A percentile compares a stretch with the other conserved stretches of the same genome.
These are phyloP conservation scores for Camptogramma bilineatum DNA, from an alignment of 2,888 invertebrate genomes.

Conservation along the genomic window DNA sequence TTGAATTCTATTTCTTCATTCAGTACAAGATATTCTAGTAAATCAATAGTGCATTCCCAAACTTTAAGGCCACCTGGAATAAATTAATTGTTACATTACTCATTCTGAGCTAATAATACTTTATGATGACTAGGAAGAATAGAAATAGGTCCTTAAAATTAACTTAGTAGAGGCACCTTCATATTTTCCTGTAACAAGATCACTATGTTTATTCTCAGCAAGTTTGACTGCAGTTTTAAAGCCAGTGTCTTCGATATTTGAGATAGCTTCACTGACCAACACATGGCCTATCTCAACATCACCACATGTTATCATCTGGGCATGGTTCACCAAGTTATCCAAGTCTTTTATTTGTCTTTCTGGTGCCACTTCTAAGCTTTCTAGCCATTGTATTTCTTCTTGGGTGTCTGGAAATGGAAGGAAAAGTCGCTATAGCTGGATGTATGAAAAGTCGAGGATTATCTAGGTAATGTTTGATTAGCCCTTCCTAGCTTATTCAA, in stretches of 20 bases:
- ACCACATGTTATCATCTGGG: constrained; percentile 74
- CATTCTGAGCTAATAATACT: neutral
- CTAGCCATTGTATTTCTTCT: constrained; percentile 60
- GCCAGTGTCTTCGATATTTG: constrained; percentile 58
- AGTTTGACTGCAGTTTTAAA: constrained; percentile 71
- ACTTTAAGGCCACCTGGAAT: constrained; percentile 94
- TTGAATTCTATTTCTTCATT: constrained; percentile 64
- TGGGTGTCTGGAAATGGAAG: constrained; percentile 19
- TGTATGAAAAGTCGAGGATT: too few relatives aligned
- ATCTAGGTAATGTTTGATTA: too few relatives aligned
- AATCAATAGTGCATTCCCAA: constrained; percentile 97
- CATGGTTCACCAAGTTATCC: constrained; percentile 62
- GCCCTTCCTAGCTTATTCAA: too few relatives aligned
- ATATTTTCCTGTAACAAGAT: constrained; percentile 90
- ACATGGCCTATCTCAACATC: constrained; percentile 81
- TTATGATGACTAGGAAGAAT: neutral
- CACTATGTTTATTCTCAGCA: constrained; percentile 89
- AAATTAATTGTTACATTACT: neutral
- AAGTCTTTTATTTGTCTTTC: constrained; percentile 59
- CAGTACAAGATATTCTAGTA: constrained; percentile 87
- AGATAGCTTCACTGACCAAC: constrained; percentile 65
- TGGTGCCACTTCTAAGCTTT: constrained; percentile 66
- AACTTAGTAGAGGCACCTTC: constrained; percentile 86
- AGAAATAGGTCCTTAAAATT: neutral
- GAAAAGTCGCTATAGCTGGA: neutral